phyloP scores from a whole-genome alignment of 2,113 vertebrate genomes.

The Orthonyx spaldingii region DNA sequence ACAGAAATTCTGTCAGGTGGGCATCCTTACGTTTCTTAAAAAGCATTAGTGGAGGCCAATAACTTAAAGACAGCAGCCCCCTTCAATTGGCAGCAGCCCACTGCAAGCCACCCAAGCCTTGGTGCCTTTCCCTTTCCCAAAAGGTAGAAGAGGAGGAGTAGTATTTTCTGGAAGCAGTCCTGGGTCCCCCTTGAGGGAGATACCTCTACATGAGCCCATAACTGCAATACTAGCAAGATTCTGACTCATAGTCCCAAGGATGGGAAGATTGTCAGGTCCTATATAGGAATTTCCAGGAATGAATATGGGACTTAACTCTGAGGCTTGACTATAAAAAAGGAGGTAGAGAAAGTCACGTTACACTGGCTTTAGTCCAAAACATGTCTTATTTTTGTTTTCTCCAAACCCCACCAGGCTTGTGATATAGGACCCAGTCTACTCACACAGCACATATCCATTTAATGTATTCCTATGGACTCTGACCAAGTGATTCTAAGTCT shows the following conservation, averaged over 20 bases:
- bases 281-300: not conserved
- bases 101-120: not conserved
- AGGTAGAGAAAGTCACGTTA: not conserved
- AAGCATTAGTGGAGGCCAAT: not conserved
- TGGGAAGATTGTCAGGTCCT: not conserved
- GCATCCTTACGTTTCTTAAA: not conserved
- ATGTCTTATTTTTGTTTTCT: not conserved
- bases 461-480: not conserved
- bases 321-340: not conserved
- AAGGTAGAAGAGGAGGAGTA: not conserved
- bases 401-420: not conserved
- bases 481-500: not conserved
- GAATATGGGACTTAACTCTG: not conserved
- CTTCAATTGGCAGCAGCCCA: not conserved
- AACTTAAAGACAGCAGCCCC: not conserved
- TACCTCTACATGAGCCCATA: not conserved
- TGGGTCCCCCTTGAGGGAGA: not conserved
- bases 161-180: not conserved
- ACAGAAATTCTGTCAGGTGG: not conserved
- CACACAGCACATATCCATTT: not conserved
- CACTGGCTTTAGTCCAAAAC: not conserved
- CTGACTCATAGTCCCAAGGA: accelerated
- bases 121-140: not conserved
- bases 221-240: not conserved
- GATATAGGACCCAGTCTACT: not conserved